Base-by-base conservation (phyloP, 2,888 invertebrate species). In the Conomelus anceps region DNA sequence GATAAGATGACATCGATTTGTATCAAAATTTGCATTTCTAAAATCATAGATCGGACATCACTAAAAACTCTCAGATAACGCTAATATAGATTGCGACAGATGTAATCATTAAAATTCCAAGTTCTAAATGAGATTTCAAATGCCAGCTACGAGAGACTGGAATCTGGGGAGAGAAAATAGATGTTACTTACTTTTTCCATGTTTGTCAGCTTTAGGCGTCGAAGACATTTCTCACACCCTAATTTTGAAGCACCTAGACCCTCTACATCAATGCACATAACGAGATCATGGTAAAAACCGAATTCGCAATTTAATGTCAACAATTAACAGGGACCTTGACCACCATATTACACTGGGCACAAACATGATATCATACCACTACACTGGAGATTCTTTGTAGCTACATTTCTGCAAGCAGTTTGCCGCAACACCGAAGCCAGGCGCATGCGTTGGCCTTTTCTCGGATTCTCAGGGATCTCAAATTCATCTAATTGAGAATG, bases 181-280 rank as follows among this genome's bases (percentile, higher is more conserved):
- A 89, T 34, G 22, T 86, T 87, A 92, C 93, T 92, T 92, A 94
- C 94, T 94, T 93, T 93, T 93, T 91, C 92, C 93, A 93, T 93
- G 92, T 93, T 94, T 94, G 89, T 93, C 93, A 89, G 93, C 92
- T 93, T 93, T 94, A 91, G 93, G 93, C 92, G 93, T 93, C 91
- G 93, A 93, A 92, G 94, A 93, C 94, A 94, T 94, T 92, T 92
- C 93, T 92, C 92, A 92, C 91, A 92, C 41, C 90, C 90, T 89
- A 63, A 63, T 90, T 90, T 84, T 26, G 17, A n/a, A 34, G 22
- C n/a, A 89, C 85, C 89, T 88, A 89, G 86, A 86, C 41, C 85
- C 63, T 90, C 84, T 88, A 85, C 88, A 22, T 23, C 86, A 86
- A 84, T 23, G 84, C 85, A 90, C 90, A 90, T 90, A 90, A 90